phyloP scores from a whole-genome alignment of 2,888 invertebrate species.

The Podotricha telesiphe region DNA sequence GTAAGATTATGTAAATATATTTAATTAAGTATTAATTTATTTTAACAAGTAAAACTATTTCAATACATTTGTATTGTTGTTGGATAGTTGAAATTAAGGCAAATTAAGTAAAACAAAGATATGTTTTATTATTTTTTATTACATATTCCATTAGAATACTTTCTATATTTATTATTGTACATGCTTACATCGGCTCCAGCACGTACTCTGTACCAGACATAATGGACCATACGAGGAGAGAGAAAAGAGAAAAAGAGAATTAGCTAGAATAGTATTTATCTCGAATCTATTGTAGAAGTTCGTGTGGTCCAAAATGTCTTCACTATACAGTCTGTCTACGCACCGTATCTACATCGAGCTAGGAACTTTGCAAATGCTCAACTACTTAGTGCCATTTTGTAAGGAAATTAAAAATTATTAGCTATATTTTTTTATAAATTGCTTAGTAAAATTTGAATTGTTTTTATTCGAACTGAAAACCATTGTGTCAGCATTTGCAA shows the following conservation, averaged over 20 bases:
- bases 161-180: conserved; percentile 79
- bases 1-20: too few species aligned
- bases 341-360: conserved; percentile 64
- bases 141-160: conserved; percentile 84
- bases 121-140: conserved; percentile 68
- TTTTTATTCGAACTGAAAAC: background rate
- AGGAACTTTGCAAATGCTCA: conserved; percentile 12
- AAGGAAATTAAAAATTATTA: background rate
- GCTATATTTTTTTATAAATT: conserved; percentile 7
- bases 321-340: conserved; percentile 64
- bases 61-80: too few species aligned
- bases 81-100: background rate
- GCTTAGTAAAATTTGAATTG: conserved; percentile 4
- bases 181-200: conserved; percentile 67
- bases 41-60: too few species aligned
- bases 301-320: conserved; percentile 42
- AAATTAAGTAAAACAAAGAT: conserved; percentile 29
- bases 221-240: conserved; percentile 9
- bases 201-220: conserved; percentile 51
- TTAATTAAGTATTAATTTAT: too few species aligned
- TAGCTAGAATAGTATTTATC: conserved; percentile 8
- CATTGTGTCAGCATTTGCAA: background rate
- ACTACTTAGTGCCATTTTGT: conserved; percentile 11
- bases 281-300: conserved; percentile 36
- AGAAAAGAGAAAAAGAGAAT: conserved; percentile 15